A percentile compares a stretch with the other conserved stretches of the same genome.
These are phyloP conservation scores for Mionectes olivaceus DNA, from an alignment of 2,797 vertebrate genomes.

Conservation along the genomic window DNA sequence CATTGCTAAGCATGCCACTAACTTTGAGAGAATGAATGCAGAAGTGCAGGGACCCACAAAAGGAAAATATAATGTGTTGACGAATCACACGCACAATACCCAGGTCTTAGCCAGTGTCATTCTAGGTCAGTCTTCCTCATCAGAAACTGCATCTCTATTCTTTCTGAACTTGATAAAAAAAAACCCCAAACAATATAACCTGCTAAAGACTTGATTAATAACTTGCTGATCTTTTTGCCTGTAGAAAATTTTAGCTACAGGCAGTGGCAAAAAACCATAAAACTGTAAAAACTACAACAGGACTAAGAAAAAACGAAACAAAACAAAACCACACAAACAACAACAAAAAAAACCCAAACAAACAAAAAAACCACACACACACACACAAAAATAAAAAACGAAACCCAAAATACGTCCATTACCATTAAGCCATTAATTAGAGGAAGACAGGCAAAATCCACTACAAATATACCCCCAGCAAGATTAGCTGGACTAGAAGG, in stretches of 20 bases:
- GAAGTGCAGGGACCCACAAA: not conserved
- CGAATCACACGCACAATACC: not conserved
- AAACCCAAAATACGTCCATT: not conserved
- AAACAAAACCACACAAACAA: too few species aligned
- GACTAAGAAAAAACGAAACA: too few species aligned
- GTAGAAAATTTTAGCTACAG: not conserved
- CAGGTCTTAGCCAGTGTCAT: not conserved
- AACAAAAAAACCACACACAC: not conserved
- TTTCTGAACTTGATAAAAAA: not conserved
- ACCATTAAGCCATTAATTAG: not conserved
- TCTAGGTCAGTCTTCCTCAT: not conserved
- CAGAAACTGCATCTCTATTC: not conserved
- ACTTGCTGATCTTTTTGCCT: not conserved
- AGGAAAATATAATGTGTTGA: not conserved
- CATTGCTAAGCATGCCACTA: not conserved
- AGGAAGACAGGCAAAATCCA: not conserved
- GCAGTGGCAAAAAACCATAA: not conserved
- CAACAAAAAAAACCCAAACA: too few species aligned
- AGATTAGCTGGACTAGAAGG: not conserved
- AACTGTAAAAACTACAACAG: not conserved
- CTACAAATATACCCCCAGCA: not conserved
- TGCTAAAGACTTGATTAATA: not conserved
- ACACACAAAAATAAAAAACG: too few species aligned
- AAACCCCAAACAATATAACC: accelerated
- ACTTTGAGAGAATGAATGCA: not conserved